These are phyloP conservation scores for Cotesia glomerata DNA, from an alignment of 1,140 invertebrate species.

Conservation along the genomic window DNA sequence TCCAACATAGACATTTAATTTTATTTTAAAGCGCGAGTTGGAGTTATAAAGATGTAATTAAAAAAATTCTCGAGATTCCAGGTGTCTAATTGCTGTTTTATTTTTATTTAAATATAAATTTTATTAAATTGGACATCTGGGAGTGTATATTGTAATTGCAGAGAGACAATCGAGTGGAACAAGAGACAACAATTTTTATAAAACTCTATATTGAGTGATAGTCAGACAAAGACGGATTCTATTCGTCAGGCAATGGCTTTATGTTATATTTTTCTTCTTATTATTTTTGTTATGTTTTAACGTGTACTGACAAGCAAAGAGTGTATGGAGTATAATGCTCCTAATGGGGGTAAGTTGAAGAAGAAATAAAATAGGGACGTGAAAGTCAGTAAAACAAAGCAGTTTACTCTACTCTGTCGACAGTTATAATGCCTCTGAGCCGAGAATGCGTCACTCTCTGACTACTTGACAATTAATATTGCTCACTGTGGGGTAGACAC, in stretches of 20 bases:
- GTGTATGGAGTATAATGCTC: too few species aligned
- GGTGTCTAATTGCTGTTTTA: too few species aligned
- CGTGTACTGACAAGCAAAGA: too few species aligned
- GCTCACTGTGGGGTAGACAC: neutral
- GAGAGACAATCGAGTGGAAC: neutral
- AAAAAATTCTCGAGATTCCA: too few species aligned
- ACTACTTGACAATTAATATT: neutral
- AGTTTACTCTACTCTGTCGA: conserved; percentile 15
- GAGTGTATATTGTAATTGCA: neutral
- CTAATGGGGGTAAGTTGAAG: neutral
- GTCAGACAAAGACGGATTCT: neutral
- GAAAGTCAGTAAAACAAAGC: conserved; percentile 13
- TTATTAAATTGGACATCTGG: neutral
- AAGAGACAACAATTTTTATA: neutral
- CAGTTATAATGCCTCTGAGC: conserved; percentile 14
- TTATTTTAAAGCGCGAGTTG: too few species aligned
- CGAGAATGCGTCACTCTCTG: conserved; percentile 13
- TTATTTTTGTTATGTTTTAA: too few species aligned
- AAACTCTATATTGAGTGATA: neutral
- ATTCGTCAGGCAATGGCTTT: conserved; percentile 8
- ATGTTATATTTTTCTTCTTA: too few species aligned
- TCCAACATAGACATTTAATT: too few species aligned
- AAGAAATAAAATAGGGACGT: conserved; percentile 16
- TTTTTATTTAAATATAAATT: too few species aligned
- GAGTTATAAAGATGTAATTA: too few species aligned